phyloP scores from a whole-genome alignment of 2,113 vertebrate species.

The Ctenomys sociabilis region DNA sequence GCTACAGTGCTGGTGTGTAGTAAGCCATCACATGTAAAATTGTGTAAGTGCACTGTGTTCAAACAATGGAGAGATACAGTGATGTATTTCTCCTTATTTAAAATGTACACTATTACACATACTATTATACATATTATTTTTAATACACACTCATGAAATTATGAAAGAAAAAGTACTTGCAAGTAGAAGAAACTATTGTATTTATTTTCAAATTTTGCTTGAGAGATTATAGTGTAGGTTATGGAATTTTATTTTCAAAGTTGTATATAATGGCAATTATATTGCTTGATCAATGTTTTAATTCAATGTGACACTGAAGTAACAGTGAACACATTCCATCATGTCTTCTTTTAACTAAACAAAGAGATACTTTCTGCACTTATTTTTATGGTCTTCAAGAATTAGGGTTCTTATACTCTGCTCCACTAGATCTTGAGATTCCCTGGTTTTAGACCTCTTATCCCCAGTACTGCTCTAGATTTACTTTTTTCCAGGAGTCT shows the following conservation, averaged over 20 bases:
- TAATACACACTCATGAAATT: background rate
- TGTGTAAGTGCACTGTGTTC: background rate
- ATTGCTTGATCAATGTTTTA: background rate
- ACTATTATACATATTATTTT: background rate
- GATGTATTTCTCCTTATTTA: no score
- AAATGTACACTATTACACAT: background rate
- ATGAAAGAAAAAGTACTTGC: background rate
- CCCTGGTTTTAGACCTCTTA: background rate
- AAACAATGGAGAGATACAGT: background rate
- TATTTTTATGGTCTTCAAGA: background rate
- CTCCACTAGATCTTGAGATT: background rate
- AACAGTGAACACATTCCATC: background rate
- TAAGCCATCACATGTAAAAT: background rate
- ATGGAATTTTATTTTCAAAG: background rate
- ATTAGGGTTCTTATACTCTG: background rate
- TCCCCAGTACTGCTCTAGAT: background rate
- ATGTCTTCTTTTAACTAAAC: constrained; percentile 2
- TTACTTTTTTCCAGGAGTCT: background rate
- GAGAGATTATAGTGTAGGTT: background rate
- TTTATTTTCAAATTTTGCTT: constrained; percentile 18
- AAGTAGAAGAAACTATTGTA: background rate
- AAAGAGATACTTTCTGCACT: background rate
- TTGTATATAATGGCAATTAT: background rate
- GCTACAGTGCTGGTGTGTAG: background rate
- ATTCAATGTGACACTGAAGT: background rate